Evolutionary conservation across 2,113 vertebrate species (phyloP), one percentile per base, ranked within the genome.

Genomic region (Lophura nycthemera): DNA sequence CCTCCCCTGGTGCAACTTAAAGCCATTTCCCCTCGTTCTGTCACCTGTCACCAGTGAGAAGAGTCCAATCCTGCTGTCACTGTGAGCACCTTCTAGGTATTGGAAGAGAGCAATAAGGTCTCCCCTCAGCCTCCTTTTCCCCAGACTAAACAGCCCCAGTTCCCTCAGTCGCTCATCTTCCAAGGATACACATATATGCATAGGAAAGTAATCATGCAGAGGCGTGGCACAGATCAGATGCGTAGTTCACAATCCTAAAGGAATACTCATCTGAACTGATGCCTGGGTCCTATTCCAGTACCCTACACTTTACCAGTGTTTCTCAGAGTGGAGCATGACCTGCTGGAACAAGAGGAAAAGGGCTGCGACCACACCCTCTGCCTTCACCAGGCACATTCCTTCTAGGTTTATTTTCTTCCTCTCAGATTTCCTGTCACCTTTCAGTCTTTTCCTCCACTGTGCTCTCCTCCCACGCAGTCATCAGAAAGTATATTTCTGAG

Each of bases 311-410:
- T 18, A 30, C 66, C 30, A 7, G 21, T 57, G 21, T 66, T 59
- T 75, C 63, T 79, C 50, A 63, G 42, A 66, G 24, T 71, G 36
- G n/a, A 38, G 30, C 14, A 4, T 80, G n/a, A 48, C 30, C 25
- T 64, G 13, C 42, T 87, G 30, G 22, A 52, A 3, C 5, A 69
- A 69, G 8, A 92, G 24, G 29, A 69, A 76, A 65, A 56, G 27
- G 8, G 11, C 34, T 86, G 17, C 43, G 36, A 17, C 34, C 2
- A 30, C 20, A 6, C 43, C 38, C 4, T 5, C 10, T 2, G 0
- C 19, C 5, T 88, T 94, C 13, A 21, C 24, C 27, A 17, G 63
- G 30, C 20, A 45, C 29, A 4, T 45, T 64, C 67, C 12, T 50
- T 65, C 15, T 16, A 48, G 24, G 8, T 34, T 80, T 65, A 10